Evolutionary conservation across 37 sponge, comb jelly and placozoan genomes (phyloP).

Genomic region (Beroe forskalii): DNA sequence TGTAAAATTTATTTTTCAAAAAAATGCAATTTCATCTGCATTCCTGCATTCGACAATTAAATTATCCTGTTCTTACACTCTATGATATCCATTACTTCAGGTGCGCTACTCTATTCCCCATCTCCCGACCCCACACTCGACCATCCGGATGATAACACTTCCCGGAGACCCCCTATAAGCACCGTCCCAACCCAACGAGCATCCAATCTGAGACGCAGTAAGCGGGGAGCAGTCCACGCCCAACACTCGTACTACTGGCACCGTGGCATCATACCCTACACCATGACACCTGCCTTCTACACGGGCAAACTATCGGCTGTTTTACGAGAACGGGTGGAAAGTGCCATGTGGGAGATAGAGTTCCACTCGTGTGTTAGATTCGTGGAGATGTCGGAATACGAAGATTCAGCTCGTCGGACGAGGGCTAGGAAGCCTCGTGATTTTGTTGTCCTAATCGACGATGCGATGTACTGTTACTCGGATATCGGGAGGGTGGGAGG

Average conservation of each 20-base stretch:
- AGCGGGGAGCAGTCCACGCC: background rate
- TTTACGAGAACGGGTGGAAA: background rate
- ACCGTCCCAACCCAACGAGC: too few species aligned
- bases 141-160: too few species aligned
- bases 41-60: too few species aligned
- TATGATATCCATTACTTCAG: too few species aligned
- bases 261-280: constrained; percentile 16
- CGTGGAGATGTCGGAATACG: background rate
- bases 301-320: background rate
- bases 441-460: background rate
- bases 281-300: background rate
- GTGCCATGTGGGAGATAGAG: constrained; percentile 59
- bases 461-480: background rate
- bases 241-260: constrained; percentile 9
- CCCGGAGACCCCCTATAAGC: too few species aligned
- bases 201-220: too few species aligned
- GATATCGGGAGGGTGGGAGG: constrained; percentile 26
- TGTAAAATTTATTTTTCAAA: background rate
- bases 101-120: too few species aligned
- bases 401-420: background rate
- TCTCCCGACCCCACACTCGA: too few species aligned
- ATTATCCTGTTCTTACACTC: too few species aligned
- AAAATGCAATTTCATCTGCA: too few species aligned
- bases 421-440: background rate
- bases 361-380: constrained; percentile 51